Conservation (phyloP, 2,888 invertebrate genomes). For the Netelia inedita region DNA sequence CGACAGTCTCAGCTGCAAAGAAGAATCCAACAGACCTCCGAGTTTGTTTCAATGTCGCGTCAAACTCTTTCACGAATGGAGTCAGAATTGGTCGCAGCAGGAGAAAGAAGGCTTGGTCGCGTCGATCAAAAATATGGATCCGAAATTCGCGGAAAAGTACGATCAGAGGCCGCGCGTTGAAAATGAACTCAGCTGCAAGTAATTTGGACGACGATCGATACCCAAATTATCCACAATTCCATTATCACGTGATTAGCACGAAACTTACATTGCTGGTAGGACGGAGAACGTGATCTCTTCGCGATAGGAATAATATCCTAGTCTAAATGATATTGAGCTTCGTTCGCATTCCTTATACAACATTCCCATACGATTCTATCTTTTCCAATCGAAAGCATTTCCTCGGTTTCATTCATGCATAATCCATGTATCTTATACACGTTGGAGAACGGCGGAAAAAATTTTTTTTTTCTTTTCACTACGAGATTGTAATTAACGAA, state of each 20-base stretch:
- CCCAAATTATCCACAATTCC: neutral
- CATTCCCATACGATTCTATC: slow-evolving; percentile 9
- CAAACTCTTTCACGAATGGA: slow-evolving; percentile 95
- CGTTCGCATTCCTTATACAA: slow-evolving; percentile 59
- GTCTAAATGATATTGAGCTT: slow-evolving; percentile 43
- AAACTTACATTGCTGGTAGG: neutral
- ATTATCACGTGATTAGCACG: neutral
- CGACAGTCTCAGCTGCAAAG: slow-evolving; percentile 89
- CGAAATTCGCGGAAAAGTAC: slow-evolving; percentile 90
- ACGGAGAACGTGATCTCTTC: slow-evolving; percentile 36
- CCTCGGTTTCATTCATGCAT: neutral
- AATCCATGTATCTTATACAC: neutral
- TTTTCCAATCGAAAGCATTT: neutral
- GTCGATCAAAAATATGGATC: slow-evolving; percentile 90
- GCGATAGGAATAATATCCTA: slow-evolving; percentile 40
- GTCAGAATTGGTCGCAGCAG: slow-evolving; percentile 91
- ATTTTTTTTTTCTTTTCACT: slow-evolving; percentile 6
- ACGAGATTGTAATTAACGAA: slow-evolving; percentile 12
- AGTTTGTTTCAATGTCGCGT: slow-evolving; percentile 94
- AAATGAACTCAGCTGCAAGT: slow-evolving; percentile 61
- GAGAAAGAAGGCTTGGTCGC: slow-evolving; percentile 90
- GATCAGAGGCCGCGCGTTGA: slow-evolving; percentile 79
- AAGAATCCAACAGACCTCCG: slow-evolving; percentile 89
- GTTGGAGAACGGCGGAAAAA: neutral
- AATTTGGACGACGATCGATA: neutral